These are phyloP conservation scores for Adelosebastes latens DNA, from an alignment of 2,797 vertebrate genomes.

Conservation along the genomic window DNA sequence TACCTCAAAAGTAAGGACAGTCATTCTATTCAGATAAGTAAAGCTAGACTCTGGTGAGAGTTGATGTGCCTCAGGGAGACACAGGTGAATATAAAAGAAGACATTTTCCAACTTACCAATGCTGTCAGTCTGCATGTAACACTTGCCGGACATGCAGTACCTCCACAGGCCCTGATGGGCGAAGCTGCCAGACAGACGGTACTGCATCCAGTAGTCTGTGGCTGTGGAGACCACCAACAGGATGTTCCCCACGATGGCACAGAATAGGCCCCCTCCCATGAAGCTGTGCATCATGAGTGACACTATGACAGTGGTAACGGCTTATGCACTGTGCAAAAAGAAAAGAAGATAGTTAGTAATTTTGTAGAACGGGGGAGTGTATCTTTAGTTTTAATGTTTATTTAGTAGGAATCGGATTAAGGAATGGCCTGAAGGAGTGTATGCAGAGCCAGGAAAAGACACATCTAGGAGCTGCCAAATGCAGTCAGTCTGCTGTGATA, in stretches of 20 bases:
- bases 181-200: constrained; percentile 87
- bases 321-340: constrained; percentile 50
- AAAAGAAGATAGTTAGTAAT: background rate
- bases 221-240: constrained; percentile 90
- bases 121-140: constrained; percentile 91
- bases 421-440: background rate
- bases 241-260: constrained; percentile 91
- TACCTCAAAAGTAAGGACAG: background rate
- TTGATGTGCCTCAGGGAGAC: constrained; percentile 27
- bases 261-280: constrained; percentile 92
- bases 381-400: background rate
- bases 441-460: background rate
- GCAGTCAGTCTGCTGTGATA: background rate
- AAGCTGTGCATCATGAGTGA: constrained; percentile 90
- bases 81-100: background rate
- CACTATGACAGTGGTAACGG: constrained; percentile 49
- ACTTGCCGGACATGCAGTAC: constrained; percentile 91
- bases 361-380: background rate
- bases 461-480: background rate
- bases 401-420: background rate
- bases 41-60: background rate
- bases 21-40: background rate
- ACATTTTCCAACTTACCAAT: constrained; percentile 81
- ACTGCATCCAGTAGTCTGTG: constrained; percentile 95
- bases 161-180: constrained; percentile 93